These are phyloP conservation scores for Setipinna tenuifilis DNA, from an alignment of 2,797 vertebrate species.

Conservation along the genomic window DNA sequence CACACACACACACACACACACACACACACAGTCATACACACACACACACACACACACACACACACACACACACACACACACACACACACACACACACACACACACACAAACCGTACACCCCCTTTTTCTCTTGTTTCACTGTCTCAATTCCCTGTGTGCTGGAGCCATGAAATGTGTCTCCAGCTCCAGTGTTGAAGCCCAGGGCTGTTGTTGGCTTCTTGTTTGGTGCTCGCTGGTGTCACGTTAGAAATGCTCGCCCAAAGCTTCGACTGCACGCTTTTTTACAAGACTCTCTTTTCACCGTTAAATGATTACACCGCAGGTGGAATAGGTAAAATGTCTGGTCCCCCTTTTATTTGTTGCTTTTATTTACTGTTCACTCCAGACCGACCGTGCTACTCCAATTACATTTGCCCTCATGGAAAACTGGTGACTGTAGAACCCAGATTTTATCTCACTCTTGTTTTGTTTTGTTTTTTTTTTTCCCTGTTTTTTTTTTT, in stretches of 20 bases:
- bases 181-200: not conserved
- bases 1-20: too few relatives aligned
- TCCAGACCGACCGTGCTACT: not conserved
- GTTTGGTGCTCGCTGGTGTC: not conserved
- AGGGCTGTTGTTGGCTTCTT: not conserved
- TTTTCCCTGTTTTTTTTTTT: not conserved
- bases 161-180: not conserved
- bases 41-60: too few relatives aligned
- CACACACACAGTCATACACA: too few relatives aligned
- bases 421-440: not conserved
- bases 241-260: conserved; percentile 6
- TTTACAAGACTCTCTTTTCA: not conserved
- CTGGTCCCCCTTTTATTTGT: not conserved
- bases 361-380: not conserved
- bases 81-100: conserved; percentile 6
- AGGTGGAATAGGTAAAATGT: not conserved
- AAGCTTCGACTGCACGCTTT: not conserved
- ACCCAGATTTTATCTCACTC: not conserved
- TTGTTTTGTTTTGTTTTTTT: not conserved
- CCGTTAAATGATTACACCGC: not conserved
- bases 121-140: not conserved
- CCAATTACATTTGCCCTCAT: conserved; percentile 18
- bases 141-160: not conserved
- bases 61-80: too few relatives aligned
- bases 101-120: not conserved